These are phyloP conservation scores for Meteorus cinctellus DNA, from an alignment of 2,888 invertebrate genomes.

Conservation along the genomic window DNA sequence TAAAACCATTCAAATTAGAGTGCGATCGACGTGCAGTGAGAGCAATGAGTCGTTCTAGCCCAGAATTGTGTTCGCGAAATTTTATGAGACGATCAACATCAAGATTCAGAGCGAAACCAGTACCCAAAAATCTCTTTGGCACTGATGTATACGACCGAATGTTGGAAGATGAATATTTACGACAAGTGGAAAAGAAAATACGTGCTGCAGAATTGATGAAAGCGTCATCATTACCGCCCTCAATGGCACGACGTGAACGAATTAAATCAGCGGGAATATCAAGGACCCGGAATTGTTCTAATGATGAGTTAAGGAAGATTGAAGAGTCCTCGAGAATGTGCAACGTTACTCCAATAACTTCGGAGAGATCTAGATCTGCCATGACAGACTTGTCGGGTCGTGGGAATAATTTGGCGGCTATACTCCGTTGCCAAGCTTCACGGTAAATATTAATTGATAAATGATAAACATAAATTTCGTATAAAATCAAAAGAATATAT, in stretches of 20 bases:
- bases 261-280: constrained; percentile 57
- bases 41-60: constrained; percentile 67
- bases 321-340: constrained; percentile 46
- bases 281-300: constrained; percentile 51
- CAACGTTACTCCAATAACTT: constrained; percentile 57
- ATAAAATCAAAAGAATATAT: too few relatives aligned
- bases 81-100: constrained; percentile 41
- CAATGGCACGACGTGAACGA: constrained; percentile 80
- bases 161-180: constrained; percentile 80
- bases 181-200: constrained; percentile 78
- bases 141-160: constrained; percentile 82
- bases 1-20: constrained; percentile 69
- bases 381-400: constrained; percentile 58
- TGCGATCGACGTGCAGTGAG: constrained; percentile 68
- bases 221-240: constrained; percentile 79
- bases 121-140: constrained; percentile 82
- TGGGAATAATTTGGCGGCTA: constrained; percentile 79
- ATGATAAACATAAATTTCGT: background rate
- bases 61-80: constrained; percentile 65
- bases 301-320: constrained; percentile 44
- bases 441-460: constrained; percentile 57
- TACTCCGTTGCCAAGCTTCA: constrained; percentile 75
- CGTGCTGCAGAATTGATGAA: constrained; percentile 82
- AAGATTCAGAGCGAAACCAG: constrained; percentile 79
- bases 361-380: constrained; percentile 66